Evolutionary conservation across 2,113 vertebrate species (phyloP), one percentile per base, ranked within the genome.

Genomic region (Phalacrocorax brasilianus): DNA sequence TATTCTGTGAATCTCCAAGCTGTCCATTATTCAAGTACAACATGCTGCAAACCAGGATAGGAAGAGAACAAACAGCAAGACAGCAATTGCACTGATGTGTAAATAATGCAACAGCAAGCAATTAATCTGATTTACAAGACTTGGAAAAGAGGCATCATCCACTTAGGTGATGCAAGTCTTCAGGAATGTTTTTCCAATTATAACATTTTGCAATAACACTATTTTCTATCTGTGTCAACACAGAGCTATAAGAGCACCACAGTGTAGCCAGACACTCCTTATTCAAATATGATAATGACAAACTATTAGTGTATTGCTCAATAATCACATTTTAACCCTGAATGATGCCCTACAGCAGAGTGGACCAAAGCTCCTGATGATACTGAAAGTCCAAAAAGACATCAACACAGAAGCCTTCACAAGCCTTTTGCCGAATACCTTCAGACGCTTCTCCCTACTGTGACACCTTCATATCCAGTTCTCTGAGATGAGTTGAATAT

Each of bases 51-150:
- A 80, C 38, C 63, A 63, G 88, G 75, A 63, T 5, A 93, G 35
- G 33, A 80, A 50, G 32, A 59, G 68, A 87, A 67, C 49, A 82
- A 93, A 91, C 38, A 94, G 32, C 56, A 72, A 82, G 78, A 81
- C 20, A 85, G 49, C 56, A 94, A 83, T 2, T 67, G 75, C 55
- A 53, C 27, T 24, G 53, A 66, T 72, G 58, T 71, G 83, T 81
- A 95, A 90, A 93, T 91, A 95, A 93, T 76, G 71, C 88, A 93
- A 88, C 32, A 96, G 47, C 75, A 93, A 82, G 50, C 38, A 74
- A 66, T 42, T 88, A 30, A 88, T 80, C 78, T 88, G 78, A 89
- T 90, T 91, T 77, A 80, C 63, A 74, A 47, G 63, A 65, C 67
- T 26, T 89, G 67, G 67, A 93, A 94, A 79, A 93, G 67, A 73